Conservation (phyloP, 2,113 vertebrate genomes). For the Lepidiolamprologus cunningtoni region DNA sequence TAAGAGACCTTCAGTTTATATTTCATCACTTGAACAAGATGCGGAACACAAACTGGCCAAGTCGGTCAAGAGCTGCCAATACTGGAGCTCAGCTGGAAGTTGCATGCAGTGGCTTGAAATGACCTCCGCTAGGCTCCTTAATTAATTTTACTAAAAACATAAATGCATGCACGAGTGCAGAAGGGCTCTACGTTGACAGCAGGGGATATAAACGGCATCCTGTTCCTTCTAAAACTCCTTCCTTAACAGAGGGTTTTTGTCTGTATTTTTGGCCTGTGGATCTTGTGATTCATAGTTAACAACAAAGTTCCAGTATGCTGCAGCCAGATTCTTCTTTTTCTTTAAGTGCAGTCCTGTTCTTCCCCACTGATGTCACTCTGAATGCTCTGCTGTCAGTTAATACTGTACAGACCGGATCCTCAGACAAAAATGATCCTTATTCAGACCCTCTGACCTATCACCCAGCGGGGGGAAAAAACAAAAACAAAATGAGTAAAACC, state of each 20-base stretch:
- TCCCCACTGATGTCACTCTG: neutral
- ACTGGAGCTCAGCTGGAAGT: neutral
- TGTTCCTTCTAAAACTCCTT: neutral
- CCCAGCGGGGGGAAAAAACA: neutral
- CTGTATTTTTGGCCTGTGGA: neutral
- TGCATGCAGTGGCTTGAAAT: neutral
- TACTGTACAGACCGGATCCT: neutral
- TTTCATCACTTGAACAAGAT: neutral
- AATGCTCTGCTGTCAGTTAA: neutral
- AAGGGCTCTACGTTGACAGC: neutral
- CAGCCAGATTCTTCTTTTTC: neutral
- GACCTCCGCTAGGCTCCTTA: neutral
- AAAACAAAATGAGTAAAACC: slow-evolving; percentile 11
- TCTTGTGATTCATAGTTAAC: neutral
- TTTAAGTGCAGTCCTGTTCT: neutral
- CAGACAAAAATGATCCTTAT: slow-evolving; percentile 36
- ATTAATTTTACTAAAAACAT: neutral
- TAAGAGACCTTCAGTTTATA: neutral
- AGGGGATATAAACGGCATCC: neutral
- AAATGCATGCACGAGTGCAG: neutral
- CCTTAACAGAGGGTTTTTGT: slow-evolving; percentile 18
- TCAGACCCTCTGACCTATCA: neutral
- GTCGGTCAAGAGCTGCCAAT: neutral
- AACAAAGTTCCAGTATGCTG: neutral
- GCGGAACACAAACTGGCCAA: neutral